A percentile compares a stretch with the other conserved stretches of the same genome.
These are phyloP conservation scores for Eucidaris tribuloides DNA, from an alignment of 35 echinoderm and acorn worm genomes.

Conservation along the genomic window DNA sequence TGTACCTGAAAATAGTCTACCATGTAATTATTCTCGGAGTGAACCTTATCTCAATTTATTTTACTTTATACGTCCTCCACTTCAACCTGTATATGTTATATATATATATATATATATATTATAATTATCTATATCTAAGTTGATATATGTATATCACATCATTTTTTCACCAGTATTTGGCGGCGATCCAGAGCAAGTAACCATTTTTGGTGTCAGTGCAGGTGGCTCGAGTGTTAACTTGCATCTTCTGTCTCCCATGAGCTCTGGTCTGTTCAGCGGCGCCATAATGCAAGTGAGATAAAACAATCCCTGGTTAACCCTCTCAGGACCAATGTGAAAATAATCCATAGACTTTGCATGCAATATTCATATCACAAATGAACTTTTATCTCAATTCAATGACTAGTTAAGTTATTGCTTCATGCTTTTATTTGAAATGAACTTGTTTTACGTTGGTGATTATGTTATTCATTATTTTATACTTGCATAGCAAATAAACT, in stretches of 20 bases:
- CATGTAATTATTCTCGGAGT: too few species aligned
- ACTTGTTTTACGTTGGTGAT: neutral
- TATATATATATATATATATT: too few species aligned
- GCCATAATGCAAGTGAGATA: constrained; percentile 48
- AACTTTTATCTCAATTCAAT: neutral
- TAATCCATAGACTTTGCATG: neutral
- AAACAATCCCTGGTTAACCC: too few species aligned
- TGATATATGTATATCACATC: too few species aligned
- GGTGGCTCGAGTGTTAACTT: constrained; percentile 23
- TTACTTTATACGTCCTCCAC: too few species aligned
- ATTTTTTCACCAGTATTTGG: constrained; percentile 25
- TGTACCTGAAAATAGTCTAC: too few species aligned
- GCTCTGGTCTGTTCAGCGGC: constrained; percentile 2
- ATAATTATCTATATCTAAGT: too few species aligned
- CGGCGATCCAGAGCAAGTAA: constrained; percentile 34
- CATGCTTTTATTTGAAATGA: neutral
- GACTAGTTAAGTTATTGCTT: neutral
- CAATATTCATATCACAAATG: neutral
- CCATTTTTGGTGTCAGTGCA: constrained; percentile 47
- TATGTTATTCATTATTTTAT: neutral
- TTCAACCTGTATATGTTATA: too few species aligned
- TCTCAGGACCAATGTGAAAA: neutral
- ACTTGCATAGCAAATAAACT: too few species aligned
- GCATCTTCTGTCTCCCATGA: constrained; percentile 4
- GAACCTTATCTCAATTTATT: too few species aligned